A percentile compares a stretch with the other conserved stretches of the same genome.
Evolutionary conservation across 2,888 invertebrate species (phyloP).

Genomic region (Limnephilus auricula): DNA sequence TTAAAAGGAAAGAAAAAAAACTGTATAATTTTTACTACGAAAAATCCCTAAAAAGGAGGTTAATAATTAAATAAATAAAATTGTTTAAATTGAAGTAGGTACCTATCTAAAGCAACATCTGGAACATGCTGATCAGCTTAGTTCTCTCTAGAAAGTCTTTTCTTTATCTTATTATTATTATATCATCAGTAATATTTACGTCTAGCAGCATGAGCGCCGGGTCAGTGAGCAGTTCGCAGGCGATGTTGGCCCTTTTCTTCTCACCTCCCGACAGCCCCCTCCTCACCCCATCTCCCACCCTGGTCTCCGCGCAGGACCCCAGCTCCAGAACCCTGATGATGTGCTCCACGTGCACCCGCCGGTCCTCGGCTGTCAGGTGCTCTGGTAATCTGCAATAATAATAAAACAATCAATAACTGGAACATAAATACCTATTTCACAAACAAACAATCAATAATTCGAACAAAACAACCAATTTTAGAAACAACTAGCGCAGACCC

Average conservation of each 20-base stretch:
- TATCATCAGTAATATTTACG: constrained; percentile 76
- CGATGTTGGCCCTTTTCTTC: constrained; percentile 89
- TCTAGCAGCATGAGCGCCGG: constrained; percentile 88
- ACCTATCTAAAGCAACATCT: no score
- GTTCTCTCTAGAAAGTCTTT: no score
- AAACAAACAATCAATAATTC: neutral
- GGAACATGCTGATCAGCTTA: no score
- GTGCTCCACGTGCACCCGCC: constrained; percentile 87
- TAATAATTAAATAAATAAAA: no score
- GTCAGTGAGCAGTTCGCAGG: constrained; percentile 89
- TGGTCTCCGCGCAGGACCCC: constrained; percentile 85
- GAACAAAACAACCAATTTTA: neutral
- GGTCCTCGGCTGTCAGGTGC: constrained; percentile 83
- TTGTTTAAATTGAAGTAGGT: no score
- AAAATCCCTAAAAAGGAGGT: no score
- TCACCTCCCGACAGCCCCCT: constrained; percentile 89
- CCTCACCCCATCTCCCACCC: constrained; percentile 86
- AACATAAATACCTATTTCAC: no score
- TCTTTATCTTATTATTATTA: no score
- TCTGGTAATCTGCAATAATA: constrained; percentile 80
- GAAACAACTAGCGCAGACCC: neutral
- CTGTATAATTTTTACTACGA: no score
- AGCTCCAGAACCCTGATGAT: constrained; percentile 87
- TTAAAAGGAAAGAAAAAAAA: no score
- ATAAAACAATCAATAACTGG: neutral